These are phyloP conservation scores for Troides aeacus DNA, from an alignment of 2,888 invertebrate genomes.

Conservation along the genomic window DNA sequence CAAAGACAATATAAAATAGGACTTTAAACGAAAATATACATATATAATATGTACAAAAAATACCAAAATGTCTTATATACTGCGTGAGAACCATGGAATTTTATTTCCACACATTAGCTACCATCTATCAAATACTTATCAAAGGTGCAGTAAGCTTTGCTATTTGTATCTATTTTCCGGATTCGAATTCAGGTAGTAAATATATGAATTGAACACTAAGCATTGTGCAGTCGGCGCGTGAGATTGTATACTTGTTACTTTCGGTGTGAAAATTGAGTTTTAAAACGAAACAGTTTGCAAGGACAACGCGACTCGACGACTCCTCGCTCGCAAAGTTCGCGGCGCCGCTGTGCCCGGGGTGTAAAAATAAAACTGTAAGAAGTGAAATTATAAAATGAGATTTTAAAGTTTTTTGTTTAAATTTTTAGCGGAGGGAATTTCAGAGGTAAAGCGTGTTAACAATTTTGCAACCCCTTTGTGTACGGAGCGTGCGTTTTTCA, in stretches of 20 bases:
- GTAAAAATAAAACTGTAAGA: slow-evolving; percentile 10
- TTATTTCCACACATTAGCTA: too few species aligned
- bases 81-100: too few species aligned
- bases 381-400: slow-evolving; percentile 27
- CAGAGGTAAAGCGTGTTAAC: slow-evolving; percentile 18
- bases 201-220: too few species aligned
- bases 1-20: too few species aligned
- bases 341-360: slow-evolving; percentile 16
- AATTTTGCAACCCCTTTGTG: slow-evolving; percentile 25
- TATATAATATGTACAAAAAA: too few species aligned
- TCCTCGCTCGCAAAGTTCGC: slow-evolving; percentile 14
- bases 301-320: slow-evolving; percentile 7
- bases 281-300: neutral
- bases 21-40: too few species aligned
- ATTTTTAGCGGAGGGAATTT: slow-evolving; percentile 18
- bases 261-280: neutral
- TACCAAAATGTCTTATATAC: too few species aligned
- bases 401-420: slow-evolving; percentile 20
- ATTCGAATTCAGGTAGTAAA: too few species aligned
- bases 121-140: too few species aligned
- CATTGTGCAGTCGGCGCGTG: neutral
- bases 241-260: neutral
- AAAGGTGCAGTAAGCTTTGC: too few species aligned
- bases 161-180: too few species aligned
- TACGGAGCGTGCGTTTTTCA: slow-evolving; percentile 19